Evolutionary conservation across 53 echinoderm and acorn worm genomes (phyloP), one percentile per base, ranked within the genome.

Genomic region (Apostichopus leukothele): DNA sequence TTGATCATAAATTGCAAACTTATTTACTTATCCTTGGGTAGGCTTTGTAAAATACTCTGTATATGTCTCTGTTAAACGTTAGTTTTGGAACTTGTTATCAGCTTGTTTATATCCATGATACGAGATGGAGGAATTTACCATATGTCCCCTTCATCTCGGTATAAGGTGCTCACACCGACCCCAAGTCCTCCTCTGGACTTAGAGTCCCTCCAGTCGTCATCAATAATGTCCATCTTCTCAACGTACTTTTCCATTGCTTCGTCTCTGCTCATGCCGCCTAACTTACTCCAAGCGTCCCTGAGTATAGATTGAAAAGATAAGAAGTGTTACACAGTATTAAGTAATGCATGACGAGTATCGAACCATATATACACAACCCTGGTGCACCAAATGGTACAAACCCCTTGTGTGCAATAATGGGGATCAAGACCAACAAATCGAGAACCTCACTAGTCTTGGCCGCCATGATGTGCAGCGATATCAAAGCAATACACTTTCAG

Each of bases 271-370:
- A 97, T 92, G 60, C 60, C 88, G 50, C 95, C 90, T 39, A 97
- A 84, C 18, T 76, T 90, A 59, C 93, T 91, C 97, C 97, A 97
- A 16, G 97, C 95, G 90, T 97, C 95, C 97, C 97, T 97, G 66
- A 7, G 59, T 59, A 9, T n/a, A 86, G 51, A 88, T n/a, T 19
- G 74, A 25, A 25, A 74, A 16, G 13, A n/a, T 67, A 3, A 67
- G 4, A 67, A 3, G 14, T 67, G 68, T 67, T 13, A 67, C 14
- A 67, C n/a, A 16, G 68, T 3, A 67, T 18, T 67, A 67, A 3
- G 13, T 67, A 67, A 13, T n/a, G 14, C 68, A 67, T 67, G 68
- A n/a, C 0, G 39, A 39, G 39, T 39, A 39, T 39, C 3, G 39
- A 39, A 39, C 3, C 39, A 39, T 67, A 39, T 67, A 67, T n/a